These are phyloP conservation scores for Philopedon plagiatum DNA, from an alignment of 2,888 invertebrate genomes.

Conservation along the genomic window DNA sequence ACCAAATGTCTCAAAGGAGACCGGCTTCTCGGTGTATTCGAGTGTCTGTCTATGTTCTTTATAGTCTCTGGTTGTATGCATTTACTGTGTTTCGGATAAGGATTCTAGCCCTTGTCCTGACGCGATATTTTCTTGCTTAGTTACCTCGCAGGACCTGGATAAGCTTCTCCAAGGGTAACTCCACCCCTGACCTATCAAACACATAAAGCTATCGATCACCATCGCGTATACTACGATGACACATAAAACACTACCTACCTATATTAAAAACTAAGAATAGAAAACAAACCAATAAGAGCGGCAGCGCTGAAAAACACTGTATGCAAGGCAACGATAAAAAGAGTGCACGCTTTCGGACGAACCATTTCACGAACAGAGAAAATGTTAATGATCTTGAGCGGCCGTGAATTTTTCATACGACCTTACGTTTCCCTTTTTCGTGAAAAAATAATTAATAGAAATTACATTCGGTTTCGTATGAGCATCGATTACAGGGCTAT, in stretches of 20 bases:
- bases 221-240: neutral
- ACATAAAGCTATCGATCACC: conserved; percentile 19
- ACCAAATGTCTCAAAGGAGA: no score
- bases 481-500: conserved; percentile 32
- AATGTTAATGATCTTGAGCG: conserved; percentile 16
- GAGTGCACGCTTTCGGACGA: neutral
- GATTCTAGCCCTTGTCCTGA: no score
- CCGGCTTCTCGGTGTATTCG: no score
- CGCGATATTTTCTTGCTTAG: no score
- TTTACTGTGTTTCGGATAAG: no score
- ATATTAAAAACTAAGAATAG: conserved; percentile 39
- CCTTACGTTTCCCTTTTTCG: conserved; percentile 23
- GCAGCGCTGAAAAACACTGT: neutral
- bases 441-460: conserved; percentile 32
- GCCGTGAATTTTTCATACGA: conserved; percentile 20
- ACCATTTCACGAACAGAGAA: conserved; percentile 1
- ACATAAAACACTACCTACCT: neutral
- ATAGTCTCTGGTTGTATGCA: no score
- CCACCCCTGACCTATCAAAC: neutral
- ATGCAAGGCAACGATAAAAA: neutral
- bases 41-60: no score
- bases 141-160: no score
- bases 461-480: conserved; percentile 21
- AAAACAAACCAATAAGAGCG: conserved; percentile 10
- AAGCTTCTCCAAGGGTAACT: no score